A percentile compares a stretch with the other conserved stretches of the same genome.
These are phyloP conservation scores for Urocitellus parryii DNA, from an alignment of 2,113 vertebrate species.

Conservation along the genomic window DNA sequence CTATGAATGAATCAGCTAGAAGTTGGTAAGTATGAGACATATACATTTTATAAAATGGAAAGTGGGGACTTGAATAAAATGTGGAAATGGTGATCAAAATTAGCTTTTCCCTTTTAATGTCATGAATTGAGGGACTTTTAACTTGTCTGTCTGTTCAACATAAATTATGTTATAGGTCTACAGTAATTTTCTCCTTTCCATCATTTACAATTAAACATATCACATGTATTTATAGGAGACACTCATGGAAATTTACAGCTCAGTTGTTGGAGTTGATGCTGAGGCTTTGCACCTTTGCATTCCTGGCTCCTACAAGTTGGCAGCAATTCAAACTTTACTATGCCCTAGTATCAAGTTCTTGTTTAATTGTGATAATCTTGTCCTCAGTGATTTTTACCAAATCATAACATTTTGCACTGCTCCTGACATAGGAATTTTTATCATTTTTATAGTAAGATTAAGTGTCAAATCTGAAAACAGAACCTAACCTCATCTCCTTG, in stretches of 20 bases:
- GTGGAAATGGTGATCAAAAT: neutral
- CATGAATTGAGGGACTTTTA: slow-evolving; percentile 24
- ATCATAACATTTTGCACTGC: neutral
- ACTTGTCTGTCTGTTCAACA: neutral
- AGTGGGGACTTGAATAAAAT: slow-evolving; percentile 20
- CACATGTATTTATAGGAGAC: neutral
- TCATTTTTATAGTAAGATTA: neutral
- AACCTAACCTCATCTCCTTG: neutral
- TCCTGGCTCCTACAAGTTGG: neutral
- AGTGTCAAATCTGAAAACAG: neutral
- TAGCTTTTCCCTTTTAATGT: slow-evolving; percentile 1
- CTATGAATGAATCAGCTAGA: slow-evolving; percentile 60
- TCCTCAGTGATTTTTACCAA: too few relatives aligned
- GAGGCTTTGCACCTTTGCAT: neutral
- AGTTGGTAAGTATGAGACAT: slow-evolving; percentile 66
- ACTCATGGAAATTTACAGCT: neutral
- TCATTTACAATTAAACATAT: neutral
- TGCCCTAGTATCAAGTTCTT: neutral
- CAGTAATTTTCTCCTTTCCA: neutral
- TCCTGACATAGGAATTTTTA: neutral
- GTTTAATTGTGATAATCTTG: neutral
- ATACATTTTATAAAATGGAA: slow-evolving; percentile 59
- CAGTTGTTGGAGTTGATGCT: neutral
- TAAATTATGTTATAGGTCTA: neutral
- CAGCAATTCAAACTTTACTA: neutral